Evolutionary conservation across 2,888 invertebrate genomes (phyloP).

Genomic region (Eupithecia abbreviata): DNA sequence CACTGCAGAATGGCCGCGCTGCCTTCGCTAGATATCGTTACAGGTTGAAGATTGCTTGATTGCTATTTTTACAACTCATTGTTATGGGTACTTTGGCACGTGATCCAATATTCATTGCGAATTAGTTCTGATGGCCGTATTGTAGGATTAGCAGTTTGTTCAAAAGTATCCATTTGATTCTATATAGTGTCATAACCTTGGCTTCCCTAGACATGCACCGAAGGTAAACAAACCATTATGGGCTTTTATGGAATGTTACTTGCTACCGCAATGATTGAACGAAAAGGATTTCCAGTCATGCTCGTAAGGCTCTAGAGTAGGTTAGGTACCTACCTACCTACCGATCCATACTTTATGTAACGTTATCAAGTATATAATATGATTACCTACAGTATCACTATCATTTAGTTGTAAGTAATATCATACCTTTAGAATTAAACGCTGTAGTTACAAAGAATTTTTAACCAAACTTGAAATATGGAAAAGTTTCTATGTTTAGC

Average conservation of each 20-base stretch:
- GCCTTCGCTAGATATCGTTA: constrained; percentile 71
- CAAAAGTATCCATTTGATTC: neutral
- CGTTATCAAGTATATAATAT: neutral
- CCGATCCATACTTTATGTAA: neutral
- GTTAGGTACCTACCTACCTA: neutral
- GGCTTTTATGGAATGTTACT: constrained; percentile 25
- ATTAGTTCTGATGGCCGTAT: constrained; percentile 13
- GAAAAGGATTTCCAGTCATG: constrained; percentile 30
- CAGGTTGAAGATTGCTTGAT: constrained; percentile 70
- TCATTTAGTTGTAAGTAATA: neutral
- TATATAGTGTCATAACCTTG: constrained; percentile 19
- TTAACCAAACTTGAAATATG: no score
- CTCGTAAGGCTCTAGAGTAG: neutral
- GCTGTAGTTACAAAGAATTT: neutral
- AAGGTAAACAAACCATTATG: constrained; percentile 30
- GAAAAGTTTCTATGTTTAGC: no score
- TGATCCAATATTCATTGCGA: constrained; percentile 42
- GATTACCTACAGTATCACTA: neutral
- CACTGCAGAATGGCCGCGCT: constrained; percentile 62
- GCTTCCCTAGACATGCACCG: constrained; percentile 29
- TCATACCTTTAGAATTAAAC: neutral
- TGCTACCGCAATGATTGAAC: constrained; percentile 25
- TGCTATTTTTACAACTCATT: constrained; percentile 71
- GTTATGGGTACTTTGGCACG: constrained; percentile 54
- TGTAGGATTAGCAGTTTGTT: constrained; percentile 6